Evolutionary conservation across 2,113 vertebrate genomes (phyloP), one percentile per base, ranked within the genome.

Genomic region (Rhinichthys klamathensis): DNA sequence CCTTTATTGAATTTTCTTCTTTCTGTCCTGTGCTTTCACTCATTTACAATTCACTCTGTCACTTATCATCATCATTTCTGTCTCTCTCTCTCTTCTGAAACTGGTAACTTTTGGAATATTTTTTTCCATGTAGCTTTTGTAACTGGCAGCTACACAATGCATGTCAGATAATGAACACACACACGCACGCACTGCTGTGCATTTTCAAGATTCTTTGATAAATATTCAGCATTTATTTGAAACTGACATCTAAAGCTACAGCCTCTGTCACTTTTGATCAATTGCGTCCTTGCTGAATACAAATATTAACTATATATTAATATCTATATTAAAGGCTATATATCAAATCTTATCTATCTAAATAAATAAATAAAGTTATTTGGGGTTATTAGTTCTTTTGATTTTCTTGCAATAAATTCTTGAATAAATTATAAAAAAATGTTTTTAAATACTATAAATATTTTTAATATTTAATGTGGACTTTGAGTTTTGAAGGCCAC

Each of bases 111-210:
- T 44, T 69, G 44, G 6, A 84, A 84, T 56, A 84, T 61, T 85
- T 4, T 92, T 98, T 97, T 97, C n/a, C 96, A 95, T 98, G 9
- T 84, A 78, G 44, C 58, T 49, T 69, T 69, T 38, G 25, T 65
- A 32, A 65, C 27, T 16, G 61, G 12, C 30, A 65, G 15, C 65
- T 21, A 67, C 30, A 21, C 30, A 69, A 2, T 21, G 18, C 3
- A 1, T 21, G 54, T 56, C 54, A 56, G 54, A 56, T 21, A 38
- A 38, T 38, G 16, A 21, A 51, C 49, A 51, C 46, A 51, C 49
- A 16, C 49, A 54, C 15, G 6, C 49, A 54, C 49, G 16, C 15
- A 51, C 15, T n/a, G n/a, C n/a, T n/a, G n/a, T 35, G 32, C 32
- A 35, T 35, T 35, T 35, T 35, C 32, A 35, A 35, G 32, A 35